Conservation (phyloP, 1,140 invertebrate genomes). For the Heterodera schachtii region DNA sequence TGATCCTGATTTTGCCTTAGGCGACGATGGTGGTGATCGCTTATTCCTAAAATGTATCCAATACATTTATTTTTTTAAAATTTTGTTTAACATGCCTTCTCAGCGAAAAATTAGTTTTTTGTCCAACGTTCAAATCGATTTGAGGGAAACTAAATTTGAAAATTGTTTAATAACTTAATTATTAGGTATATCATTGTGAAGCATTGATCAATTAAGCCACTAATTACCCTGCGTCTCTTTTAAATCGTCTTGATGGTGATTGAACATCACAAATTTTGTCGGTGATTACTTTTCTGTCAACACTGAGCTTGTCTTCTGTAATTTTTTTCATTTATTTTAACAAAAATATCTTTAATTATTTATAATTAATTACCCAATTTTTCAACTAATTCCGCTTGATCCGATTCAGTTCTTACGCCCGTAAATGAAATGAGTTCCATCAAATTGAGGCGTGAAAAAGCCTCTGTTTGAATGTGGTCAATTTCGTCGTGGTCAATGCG, state of each 20-base stretch:
- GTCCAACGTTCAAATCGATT: no score
- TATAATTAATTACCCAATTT: background rate
- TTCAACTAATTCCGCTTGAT: background rate
- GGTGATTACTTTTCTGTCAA: background rate
- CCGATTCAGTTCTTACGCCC: background rate
- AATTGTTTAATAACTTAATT: no score
- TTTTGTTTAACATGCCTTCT: no score
- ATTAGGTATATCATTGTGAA: no score
- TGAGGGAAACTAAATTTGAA: no score
- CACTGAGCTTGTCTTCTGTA: background rate
- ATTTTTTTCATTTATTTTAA: background rate
- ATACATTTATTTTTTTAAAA: no score
- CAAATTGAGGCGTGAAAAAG: background rate
- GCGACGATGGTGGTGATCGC: background rate
- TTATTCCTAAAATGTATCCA: no score
- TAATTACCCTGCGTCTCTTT: background rate
- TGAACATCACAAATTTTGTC: background rate
- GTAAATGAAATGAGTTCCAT: background rate
- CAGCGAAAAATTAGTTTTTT: no score
- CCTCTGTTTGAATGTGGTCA: background rate
- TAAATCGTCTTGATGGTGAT: background rate
- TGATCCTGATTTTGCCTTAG: background rate
- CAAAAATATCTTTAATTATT: background rate
- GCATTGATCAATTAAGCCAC: no score
- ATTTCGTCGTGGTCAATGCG: background rate